These are phyloP conservation scores for Epinotia brunnichana DNA, from an alignment of 2,888 invertebrate species.

Conservation along the genomic window DNA sequence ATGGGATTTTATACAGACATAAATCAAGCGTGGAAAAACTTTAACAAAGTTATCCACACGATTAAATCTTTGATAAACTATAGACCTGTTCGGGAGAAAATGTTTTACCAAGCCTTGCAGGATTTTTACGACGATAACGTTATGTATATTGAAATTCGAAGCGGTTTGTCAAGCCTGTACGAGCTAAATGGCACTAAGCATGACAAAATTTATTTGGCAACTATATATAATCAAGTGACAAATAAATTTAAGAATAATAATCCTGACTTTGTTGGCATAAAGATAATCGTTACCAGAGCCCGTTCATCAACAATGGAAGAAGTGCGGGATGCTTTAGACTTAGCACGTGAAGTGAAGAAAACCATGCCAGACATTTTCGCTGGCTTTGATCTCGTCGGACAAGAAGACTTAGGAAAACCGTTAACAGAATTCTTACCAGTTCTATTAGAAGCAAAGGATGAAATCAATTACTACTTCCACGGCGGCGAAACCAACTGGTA, in stretches of 20 bases:
- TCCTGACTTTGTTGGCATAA: constrained; percentile 87
- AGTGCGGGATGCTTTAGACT: constrained; percentile 70
- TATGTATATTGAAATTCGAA: constrained; percentile 87
- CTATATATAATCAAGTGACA: constrained; percentile 81
- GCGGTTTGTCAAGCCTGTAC: constrained; percentile 84
- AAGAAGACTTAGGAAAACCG: constrained; percentile 88
- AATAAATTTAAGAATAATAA: constrained; percentile 83
- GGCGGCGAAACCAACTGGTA: constrained; percentile 92
- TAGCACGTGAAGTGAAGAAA: constrained; percentile 66
- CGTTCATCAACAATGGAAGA: constrained; percentile 61
- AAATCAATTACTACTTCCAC: constrained; percentile 88
- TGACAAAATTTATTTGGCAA: constrained; percentile 78
- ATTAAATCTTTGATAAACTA: constrained; percentile 84
- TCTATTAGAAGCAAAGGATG: constrained; percentile 76
- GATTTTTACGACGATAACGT: constrained; percentile 88
- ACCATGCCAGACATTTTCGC: constrained; percentile 87
- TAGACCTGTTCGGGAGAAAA: constrained; percentile 85
- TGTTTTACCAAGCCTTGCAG: constrained; percentile 84
- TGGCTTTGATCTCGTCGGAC: constrained; percentile 92
- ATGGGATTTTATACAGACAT: constrained; percentile 72
- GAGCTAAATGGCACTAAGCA: constrained; percentile 85
- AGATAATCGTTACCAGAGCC: constrained; percentile 83
- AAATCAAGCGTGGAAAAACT: constrained; percentile 85
- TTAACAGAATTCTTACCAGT: constrained; percentile 84
- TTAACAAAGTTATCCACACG: constrained; percentile 79